Conservation (phyloP, 1,140 invertebrate genomes). For the Oppia nitens region DNA sequence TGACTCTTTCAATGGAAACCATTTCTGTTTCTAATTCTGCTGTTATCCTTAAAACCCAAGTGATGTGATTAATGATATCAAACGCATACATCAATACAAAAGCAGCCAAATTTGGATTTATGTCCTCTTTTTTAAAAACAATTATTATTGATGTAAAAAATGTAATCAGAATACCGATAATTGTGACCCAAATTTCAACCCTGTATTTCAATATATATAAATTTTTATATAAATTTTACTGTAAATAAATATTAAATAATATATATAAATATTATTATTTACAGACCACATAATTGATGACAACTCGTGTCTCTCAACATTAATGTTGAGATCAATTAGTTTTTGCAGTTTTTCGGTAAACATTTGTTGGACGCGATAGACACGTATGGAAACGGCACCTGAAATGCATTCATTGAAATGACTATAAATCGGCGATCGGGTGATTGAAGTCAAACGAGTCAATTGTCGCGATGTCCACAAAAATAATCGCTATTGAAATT, state of each 20-base stretch:
- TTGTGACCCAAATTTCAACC: conserved; percentile 26
- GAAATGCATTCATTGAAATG: conserved; percentile 38
- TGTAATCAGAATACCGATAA: conserved; percentile 26
- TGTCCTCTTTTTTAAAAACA: conserved; percentile 37
- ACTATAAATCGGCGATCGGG: conserved; percentile 36
- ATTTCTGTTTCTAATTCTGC: conserved; percentile 45
- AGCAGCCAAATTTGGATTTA: conserved; percentile 61
- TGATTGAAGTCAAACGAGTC: conserved; percentile 36
- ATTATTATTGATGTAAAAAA: conserved; percentile 27
- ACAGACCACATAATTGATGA: conserved; percentile 23
- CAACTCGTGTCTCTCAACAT: conserved; percentile 27
- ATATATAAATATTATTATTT: background rate
- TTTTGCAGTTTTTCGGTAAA: background rate
- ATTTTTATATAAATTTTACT: background rate
- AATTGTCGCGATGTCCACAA: conserved; percentile 37
- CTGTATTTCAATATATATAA: too few species aligned
- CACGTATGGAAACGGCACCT: conserved; percentile 38
- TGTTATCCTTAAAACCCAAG: conserved; percentile 40
- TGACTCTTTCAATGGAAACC: conserved; percentile 42
- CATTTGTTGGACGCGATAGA: conserved; percentile 27
- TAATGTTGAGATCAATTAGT: conserved; percentile 19
- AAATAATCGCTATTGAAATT: conserved; percentile 36
- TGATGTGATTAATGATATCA: conserved; percentile 44
- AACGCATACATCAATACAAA: conserved; percentile 74
- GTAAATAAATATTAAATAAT: background rate